Evolutionary conservation across 2,113 vertebrate species (phyloP).

Genomic region (Ahaetulla prasina): DNA sequence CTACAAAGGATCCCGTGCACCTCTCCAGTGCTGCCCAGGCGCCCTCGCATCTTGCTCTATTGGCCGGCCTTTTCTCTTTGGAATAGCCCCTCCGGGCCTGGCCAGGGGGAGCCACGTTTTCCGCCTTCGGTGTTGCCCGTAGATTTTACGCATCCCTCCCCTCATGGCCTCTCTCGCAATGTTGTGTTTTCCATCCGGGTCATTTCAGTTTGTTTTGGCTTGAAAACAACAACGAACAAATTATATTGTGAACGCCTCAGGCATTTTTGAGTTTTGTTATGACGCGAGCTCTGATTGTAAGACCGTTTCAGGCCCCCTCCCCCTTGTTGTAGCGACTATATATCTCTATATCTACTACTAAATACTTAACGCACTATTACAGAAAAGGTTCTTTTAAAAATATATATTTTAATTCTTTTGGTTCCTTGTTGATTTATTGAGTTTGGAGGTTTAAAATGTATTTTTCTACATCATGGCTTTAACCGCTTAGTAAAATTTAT

Average conservation of each 20-base stretch:
- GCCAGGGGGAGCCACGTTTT: constrained; percentile 42
- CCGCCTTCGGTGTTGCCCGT: constrained; percentile 59
- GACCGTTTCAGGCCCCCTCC: constrained; percentile 70
- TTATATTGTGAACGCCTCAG: constrained; percentile 70
- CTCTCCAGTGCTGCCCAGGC: constrained; percentile 83
- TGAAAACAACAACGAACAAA: constrained; percentile 32
- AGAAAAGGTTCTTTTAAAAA: constrained; percentile 44
- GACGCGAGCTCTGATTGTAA: constrained; percentile 78
- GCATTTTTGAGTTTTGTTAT: constrained; percentile 72
- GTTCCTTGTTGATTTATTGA: constrained; percentile 77
- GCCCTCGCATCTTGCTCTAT: constrained; percentile 70
- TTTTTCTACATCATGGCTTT: constrained; percentile 85
- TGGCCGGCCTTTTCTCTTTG: constrained; percentile 63
- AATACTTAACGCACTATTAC: constrained; percentile 78
- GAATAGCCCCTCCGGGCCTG: constrained; percentile 45
- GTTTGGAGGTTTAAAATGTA: constrained; percentile 83
- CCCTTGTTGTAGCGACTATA: constrained; percentile 68
- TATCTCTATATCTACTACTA: constrained; percentile 50
- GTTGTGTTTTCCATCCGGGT: constrained; percentile 56
- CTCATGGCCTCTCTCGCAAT: constrained; percentile 56
- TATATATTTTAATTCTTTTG: constrained; percentile 41
- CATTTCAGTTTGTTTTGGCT: constrained; percentile 57
- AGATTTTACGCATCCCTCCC: constrained; percentile 33
- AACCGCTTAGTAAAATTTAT: constrained; percentile 82
- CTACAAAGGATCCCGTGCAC: constrained; percentile 87